A percentile compares a stretch with the other conserved stretches of the same genome.
Conservation (phyloP, 1,140 invertebrate genomes). For the Trachymyrmex septentrionalis region DNA sequence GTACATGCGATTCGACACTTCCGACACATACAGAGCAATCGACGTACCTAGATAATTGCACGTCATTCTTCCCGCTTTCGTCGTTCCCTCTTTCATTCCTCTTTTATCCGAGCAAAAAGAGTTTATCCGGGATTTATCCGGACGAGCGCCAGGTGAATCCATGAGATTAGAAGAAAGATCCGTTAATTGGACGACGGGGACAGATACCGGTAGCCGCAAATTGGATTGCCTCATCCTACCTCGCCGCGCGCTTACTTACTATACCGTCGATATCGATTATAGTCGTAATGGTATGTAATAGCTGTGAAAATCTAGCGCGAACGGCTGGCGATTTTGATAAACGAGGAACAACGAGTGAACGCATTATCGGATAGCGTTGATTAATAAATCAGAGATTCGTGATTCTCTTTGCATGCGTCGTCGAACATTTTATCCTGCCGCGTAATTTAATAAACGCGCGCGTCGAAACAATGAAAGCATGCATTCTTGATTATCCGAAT, state of each 20-base stretch:
- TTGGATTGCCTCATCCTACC: slow-evolving; percentile 64
- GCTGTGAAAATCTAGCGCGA: slow-evolving; percentile 38
- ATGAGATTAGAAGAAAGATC: slow-evolving; percentile 71
- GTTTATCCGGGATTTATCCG: slow-evolving; percentile 53
- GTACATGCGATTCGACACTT: slow-evolving; percentile 16
- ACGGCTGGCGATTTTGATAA: slow-evolving; percentile 20
- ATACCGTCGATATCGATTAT: slow-evolving; percentile 69
- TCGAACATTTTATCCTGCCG: background rate
- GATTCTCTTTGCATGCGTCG: background rate
- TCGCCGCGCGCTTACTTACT: slow-evolving; percentile 65
- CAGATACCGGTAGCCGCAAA: slow-evolving; percentile 53
- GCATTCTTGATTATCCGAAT: background rate
- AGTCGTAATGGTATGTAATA: slow-evolving; percentile 71
- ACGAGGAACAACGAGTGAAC: slow-evolving; percentile 16
- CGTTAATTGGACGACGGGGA: slow-evolving; percentile 66
- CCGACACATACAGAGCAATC: slow-evolving; percentile 15
- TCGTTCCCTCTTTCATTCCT: slow-evolving; percentile 25
- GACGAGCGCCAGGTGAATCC: slow-evolving; percentile 38
- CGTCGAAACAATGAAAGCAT: background rate
- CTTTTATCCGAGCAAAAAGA: slow-evolving; percentile 55
- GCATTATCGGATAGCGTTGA: background rate
- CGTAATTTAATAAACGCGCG: background rate
- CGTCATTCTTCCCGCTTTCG: slow-evolving; percentile 55
- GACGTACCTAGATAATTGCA: slow-evolving; percentile 61
- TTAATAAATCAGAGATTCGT: slow-evolving; percentile 24